Percentiles rank a stretch among this genome's conserved stretches.
Conservation (phyloP, 2,888 invertebrate species). For the Trichogramma evanescens region DNA sequence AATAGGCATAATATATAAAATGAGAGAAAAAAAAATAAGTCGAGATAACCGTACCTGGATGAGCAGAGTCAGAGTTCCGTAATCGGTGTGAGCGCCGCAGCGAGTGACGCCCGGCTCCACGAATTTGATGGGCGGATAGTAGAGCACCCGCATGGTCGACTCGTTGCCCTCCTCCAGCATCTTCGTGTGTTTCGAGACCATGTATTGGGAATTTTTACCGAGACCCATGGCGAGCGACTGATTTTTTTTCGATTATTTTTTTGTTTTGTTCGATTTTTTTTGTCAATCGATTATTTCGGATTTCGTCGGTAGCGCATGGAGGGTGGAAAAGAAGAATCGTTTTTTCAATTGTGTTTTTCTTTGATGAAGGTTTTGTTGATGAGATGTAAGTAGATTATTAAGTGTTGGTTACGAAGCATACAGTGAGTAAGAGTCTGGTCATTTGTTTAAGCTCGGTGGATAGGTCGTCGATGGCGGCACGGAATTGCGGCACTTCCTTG, state of each 20-base stretch:
- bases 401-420: conserved; percentile 26
- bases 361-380: background rate
- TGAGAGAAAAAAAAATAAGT: background rate
- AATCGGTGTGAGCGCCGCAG: conserved; percentile 68
- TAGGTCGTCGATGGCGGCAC: conserved; percentile 59
- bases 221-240: conserved; percentile 44
- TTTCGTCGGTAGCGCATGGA: background rate
- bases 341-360: background rate
- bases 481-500: conserved; percentile 60
- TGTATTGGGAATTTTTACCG: conserved; percentile 57
- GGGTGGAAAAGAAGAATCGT: background rate
- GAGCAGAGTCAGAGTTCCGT: conserved; percentile 68
- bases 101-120: conserved; percentile 52
- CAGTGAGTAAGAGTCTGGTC: conserved; percentile 58
- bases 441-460: conserved; percentile 64
- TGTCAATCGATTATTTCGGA: background rate
- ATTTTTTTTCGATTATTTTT: conserved; percentile 9
- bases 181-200: conserved; percentile 60
- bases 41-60: conserved; percentile 46
- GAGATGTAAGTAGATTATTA: conserved; percentile 10
- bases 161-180: conserved; percentile 62
- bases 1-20: background rate
- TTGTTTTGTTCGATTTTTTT: conserved; percentile 1
- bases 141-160: conserved; percentile 62
- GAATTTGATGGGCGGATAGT: conserved; percentile 59